Conservation (phyloP, 2,888 invertebrate genomes). For the Chouioia cunea region DNA sequence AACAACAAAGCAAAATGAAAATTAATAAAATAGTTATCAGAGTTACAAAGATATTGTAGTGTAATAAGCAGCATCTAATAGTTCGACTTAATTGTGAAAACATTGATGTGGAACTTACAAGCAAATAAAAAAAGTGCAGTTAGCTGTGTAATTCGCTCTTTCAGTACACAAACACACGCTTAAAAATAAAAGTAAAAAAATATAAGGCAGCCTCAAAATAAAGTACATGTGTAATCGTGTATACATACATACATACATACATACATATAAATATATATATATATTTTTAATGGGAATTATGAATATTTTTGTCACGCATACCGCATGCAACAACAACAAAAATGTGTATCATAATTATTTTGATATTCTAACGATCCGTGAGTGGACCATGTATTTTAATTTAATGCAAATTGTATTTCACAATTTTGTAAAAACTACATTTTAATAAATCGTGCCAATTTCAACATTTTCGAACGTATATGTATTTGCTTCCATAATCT, state of each 20-base stretch:
- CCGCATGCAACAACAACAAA: neutral
- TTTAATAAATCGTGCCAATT: constrained; percentile 46
- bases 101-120: constrained; percentile 20
- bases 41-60: constrained; percentile 12
- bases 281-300: constrained; percentile 13
- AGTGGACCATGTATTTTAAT: too few relatives aligned
- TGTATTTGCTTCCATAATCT: too few relatives aligned
- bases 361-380: too few relatives aligned
- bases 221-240: neutral
- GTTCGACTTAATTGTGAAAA: constrained; percentile 22
- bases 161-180: neutral
- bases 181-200: constrained; percentile 18
- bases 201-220: constrained; percentile 16
- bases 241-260: too few relatives aligned
- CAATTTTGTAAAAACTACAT: constrained; percentile 38
- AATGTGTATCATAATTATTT: too few relatives aligned
- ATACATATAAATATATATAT: constrained; percentile 5
- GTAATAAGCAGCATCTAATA: constrained; percentile 7
- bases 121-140: constrained; percentile 6
- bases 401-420: constrained; percentile 23
- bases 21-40: constrained; percentile 6
- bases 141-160: constrained; percentile 15
- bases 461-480: constrained; percentile 29
- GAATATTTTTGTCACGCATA: constrained; percentile 4
- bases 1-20: constrained; percentile 1